Evolutionary conservation across 2,797 vertebrate species (phyloP), one percentile per base, ranked within the genome.

Genomic region (Acanthopagrus latus): DNA sequence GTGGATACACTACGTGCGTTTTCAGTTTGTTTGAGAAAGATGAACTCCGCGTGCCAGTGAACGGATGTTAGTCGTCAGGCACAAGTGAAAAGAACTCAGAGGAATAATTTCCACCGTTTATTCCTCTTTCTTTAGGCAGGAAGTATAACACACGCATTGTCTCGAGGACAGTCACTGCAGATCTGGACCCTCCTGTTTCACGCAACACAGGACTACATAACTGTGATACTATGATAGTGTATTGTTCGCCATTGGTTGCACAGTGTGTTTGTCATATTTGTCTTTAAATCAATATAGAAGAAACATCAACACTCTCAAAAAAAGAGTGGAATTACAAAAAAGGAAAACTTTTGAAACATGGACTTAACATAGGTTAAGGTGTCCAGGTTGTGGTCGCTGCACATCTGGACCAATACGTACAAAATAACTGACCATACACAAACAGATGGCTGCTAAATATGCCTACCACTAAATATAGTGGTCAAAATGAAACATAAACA

Each of bases 21-120:
- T 76, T 73, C 60, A 71, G 59, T 75, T 63, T 60, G 78, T 89
- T 85, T 84, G 82, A 81, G 78, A 81, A 71, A 86, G 66, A 90
- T 80, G 59, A 86, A 82, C 85, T 88, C 70, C 68, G 48, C 82
- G 75, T 83, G 82, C 43, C 56, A 48, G 64, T 21, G 56, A 20
- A 59, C 21, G 12, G 64, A 68, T 76, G 62, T 66, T 47, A 25
- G 59, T 52, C 7, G 59, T 52, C 7, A 17, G 58, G 21, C 51
- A 38, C 10, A 47, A 25, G 64, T 41, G n/a, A 55, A 59, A 51
- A 29, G 23, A 29, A 65, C 41, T 62, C 27, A 14, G 57, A 46
- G 58, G 44, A 50, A 20, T 3, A 27, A 57, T 63, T 73, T 51
- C 14, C 25, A 20, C 17, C 10, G n/a, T 47, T 59, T 54, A 54